Base-by-base conservation (phyloP, 2,113 vertebrate species). In the Panthera leo region DNA sequence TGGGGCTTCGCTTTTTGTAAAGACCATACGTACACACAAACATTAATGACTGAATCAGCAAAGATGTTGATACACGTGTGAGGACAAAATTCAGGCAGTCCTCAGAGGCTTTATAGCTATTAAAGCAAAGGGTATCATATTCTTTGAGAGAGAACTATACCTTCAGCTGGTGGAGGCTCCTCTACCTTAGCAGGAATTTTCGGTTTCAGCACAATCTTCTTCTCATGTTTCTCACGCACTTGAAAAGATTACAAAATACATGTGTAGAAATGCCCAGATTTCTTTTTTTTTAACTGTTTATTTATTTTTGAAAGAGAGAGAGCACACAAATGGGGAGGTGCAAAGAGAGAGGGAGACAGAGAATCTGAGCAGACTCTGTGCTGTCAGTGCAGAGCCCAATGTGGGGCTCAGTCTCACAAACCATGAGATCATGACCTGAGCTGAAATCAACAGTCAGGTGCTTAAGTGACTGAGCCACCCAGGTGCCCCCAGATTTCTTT, bases 171-270 rank as follows among this genome's bases (percentile, higher is more conserved):
- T 84, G 95, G 93, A 95, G 94, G 94, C 34, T 97, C 97, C 89
- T 97, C 97, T 85, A 89, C 85, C 95, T 98, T 95, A 76, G 95
- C 75, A 84, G 98, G 98, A 88, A 98, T 96, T 98, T 99, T 98
- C n/a, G 98, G 98, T 92, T 99, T 98, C 16, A 98, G 94, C 31
- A 86, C 86, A 97, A 94, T 85, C 98, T 96, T 98, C 97, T 96
- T 98, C 95, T 97, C 98, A 27, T 63, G 98, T 79, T 98, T 98
- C 96, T 98, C 98, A 71, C 96, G 93, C 96, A 98, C 99, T 99
- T 99, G 91, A 99, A 99, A 98, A 99, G 96, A 98, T 98, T 94
- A 98, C 76, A 98, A 93, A 94, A 97, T 58, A 75, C 0, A 92
- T 39, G 98, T 98, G 98, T 98, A 97, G 88, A 96, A 91, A 90